Conservation (phyloP, 2,797 vertebrate species). For the Myiothlypis coronata region DNA sequence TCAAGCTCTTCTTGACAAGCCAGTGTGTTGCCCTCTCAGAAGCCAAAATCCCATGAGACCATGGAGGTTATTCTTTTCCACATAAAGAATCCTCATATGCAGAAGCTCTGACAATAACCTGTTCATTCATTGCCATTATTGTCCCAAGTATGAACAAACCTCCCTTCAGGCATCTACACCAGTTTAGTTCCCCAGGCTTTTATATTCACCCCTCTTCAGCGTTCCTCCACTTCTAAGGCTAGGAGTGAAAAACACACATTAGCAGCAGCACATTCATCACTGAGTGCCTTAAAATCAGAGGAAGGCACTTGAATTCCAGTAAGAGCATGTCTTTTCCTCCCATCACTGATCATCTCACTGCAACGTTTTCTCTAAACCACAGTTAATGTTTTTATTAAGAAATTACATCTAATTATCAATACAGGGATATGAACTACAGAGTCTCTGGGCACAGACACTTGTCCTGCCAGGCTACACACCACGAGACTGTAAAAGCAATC, state of each 20-base stretch:
- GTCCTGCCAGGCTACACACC: not conserved
- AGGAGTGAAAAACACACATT: not conserved
- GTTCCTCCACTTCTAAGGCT: not conserved
- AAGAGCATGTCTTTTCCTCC: not conserved
- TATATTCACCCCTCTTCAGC: not conserved
- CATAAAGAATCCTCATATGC: not conserved
- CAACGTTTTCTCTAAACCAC: not conserved
- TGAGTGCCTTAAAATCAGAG: not conserved
- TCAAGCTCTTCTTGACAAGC: not conserved
- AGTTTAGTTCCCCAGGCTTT: not conserved
- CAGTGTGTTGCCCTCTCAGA: not conserved
- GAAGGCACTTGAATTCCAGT: slow-evolving; percentile 5
- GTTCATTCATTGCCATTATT: not conserved
- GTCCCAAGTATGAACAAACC: not conserved
- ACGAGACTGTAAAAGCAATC: not conserved
- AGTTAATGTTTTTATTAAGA: not conserved
- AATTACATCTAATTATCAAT: not conserved
- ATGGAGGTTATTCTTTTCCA: not conserved
- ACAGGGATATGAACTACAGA: not conserved
- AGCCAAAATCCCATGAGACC: not conserved
- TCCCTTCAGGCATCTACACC: not conserved
- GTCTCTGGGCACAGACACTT: not conserved
- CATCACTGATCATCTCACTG: not conserved
- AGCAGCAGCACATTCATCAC: not conserved
- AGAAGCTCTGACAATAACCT: not conserved